Percentiles rank a stretch among this genome's conserved stretches.
Conservation (phyloP, 53 echinoderm and acorn worm genomes). For the Astropecten irregularis region DNA sequence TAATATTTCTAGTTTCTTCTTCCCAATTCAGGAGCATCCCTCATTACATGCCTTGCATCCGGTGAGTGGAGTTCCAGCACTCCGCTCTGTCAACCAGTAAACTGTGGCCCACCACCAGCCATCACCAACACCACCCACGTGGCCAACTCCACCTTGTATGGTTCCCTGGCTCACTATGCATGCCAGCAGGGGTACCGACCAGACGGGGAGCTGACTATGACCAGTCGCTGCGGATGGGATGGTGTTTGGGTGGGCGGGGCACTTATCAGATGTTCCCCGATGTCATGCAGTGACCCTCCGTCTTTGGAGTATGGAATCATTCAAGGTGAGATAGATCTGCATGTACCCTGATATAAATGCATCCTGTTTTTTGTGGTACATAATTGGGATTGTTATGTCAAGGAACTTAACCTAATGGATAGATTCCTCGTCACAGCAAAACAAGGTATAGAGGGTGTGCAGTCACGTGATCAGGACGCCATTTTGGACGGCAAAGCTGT, state of each 20-base stretch:
- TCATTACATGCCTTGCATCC: constrained; percentile 49
- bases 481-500: too few relatives aligned
- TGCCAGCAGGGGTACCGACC: constrained; percentile 74
- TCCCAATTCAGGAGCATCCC: too few relatives aligned
- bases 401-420: too few relatives aligned
- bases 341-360: too few relatives aligned
- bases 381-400: too few relatives aligned
- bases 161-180: constrained; percentile 33
- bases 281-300: constrained; percentile 48
- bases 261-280: constrained; percentile 40
- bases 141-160: constrained; percentile 23
- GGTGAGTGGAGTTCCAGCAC: constrained; percentile 67
- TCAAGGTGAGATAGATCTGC: constrained; percentile 51
- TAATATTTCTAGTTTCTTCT: too few relatives aligned
- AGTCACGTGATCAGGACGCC: too few relatives aligned
- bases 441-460: too few relatives aligned
- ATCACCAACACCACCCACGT: constrained; percentile 44
- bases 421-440: too few relatives aligned
- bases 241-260: constrained; percentile 60
- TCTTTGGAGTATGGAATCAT: constrained; percentile 37
- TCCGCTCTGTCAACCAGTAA: constrained; percentile 56
- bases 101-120: constrained; percentile 70
- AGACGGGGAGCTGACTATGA: constrained; percentile 1
- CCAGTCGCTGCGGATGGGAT: constrained; percentile 59
- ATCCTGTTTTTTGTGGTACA: too few relatives aligned